Evolutionary conservation across 35 echinoderm and acorn worm species (phyloP).

Genomic region (Stichopus chloronotus): DNA sequence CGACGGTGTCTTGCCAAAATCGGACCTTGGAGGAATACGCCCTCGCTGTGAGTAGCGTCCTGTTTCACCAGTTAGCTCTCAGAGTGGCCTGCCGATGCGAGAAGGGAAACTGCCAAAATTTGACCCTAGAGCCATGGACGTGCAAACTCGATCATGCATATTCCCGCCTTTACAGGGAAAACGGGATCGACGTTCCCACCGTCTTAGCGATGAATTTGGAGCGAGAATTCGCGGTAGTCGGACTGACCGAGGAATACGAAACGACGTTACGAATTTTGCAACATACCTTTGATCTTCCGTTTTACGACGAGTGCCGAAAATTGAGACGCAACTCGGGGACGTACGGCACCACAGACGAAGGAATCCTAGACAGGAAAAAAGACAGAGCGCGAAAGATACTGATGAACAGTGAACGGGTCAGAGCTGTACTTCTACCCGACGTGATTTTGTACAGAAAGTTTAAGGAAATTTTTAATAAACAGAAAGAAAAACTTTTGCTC

Average conservation of each 20-base stretch:
- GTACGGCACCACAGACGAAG: neutral
- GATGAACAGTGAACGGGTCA: constrained; percentile 4
- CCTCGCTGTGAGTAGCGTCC: neutral
- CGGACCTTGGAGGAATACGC: constrained; percentile 2
- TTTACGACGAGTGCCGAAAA: constrained; percentile 33
- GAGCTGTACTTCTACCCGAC: neutral
- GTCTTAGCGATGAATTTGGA: neutral
- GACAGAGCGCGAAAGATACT: neutral
- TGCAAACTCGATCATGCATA: neutral
- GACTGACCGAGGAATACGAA: constrained; percentile 54
- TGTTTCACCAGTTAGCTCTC: constrained; percentile 5
- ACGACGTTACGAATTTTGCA: constrained; percentile 27
- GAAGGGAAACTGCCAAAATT: neutral
- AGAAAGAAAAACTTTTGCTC: constrained; percentile 7
- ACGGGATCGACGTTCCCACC: neutral
- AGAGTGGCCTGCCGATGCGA: neutral
- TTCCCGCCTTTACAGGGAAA: neutral
- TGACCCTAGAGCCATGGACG: neutral
- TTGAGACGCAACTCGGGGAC: neutral
- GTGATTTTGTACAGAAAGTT: constrained; percentile 20
- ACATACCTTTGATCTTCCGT: constrained; percentile 27
- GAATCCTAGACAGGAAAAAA: neutral
- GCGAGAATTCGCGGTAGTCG: constrained; percentile 33
- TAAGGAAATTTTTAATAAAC: constrained; percentile 27
- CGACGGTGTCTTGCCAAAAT: neutral